Evolutionary conservation across 2,113 vertebrate genomes (phyloP), one percentile per base, ranked within the genome.

Genomic region (Gymnorhina tibicen): DNA sequence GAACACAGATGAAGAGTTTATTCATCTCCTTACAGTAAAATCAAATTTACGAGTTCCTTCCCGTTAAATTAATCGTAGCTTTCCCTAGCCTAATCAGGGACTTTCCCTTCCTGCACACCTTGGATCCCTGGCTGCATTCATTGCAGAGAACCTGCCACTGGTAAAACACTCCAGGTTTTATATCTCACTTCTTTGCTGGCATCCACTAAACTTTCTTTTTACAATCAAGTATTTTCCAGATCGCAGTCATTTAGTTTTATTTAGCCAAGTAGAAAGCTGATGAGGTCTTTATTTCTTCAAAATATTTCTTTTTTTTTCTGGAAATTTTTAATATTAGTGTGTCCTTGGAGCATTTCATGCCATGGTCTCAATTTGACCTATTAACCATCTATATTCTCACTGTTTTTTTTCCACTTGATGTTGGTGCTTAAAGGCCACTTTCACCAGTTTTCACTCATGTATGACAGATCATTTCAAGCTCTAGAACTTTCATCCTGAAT

Each of bases 381-480:
- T 41, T 75, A 50, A 49, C 28, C 70, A 10, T 11, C 56, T 8
- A 9, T 62, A 37, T 44, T 70, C 37, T 50, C 13, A 6, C 4
- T 56, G 3, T 0, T 1, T 30, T 80, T 39, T 39, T 46, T 20
- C 21, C 39, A 69, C 14, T 7, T 55, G 26, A 4, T 46, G 27
- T 24, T 6, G 4, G 18, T 67, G 10, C 23, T 55, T 68, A 41
- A 85, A 64, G 32, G 12, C 28, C 44, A 73, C 6, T 85, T 77
- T 78, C 16, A 37, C 8, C 20, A 52, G 11, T 32, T 32, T 73
- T 68, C 17, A 58, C 24, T 82, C 32, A 53, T 35, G 13, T 2
- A 3, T 47, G 21, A 15, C 13, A 64, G 24, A 27, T n/a, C 7
- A 50, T 35, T 69, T 69, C 35, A 84, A 66, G 41, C 26, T 60